These are phyloP conservation scores for Charaxes varanes DNA, from an alignment of 1,140 invertebrate species.

Conservation along the genomic window DNA sequence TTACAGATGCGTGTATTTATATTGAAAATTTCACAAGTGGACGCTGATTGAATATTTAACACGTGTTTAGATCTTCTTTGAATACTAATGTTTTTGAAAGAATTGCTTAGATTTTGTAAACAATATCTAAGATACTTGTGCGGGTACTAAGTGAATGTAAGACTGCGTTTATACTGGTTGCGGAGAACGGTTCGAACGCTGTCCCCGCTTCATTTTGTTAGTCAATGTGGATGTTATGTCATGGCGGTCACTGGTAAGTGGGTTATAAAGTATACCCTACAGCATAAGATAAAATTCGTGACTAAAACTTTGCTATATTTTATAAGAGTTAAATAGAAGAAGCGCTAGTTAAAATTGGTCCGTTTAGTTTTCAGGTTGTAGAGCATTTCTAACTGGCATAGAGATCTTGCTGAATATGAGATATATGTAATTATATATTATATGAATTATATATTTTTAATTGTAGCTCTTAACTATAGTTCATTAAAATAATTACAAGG, in stretches of 20 bases:
- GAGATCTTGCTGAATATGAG: too few species aligned
- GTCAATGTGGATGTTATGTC: constrained; percentile 26
- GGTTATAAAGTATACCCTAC: constrained; percentile 16
- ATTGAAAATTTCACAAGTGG: constrained; percentile 1
- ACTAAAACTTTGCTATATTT: too few species aligned
- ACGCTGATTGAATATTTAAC: constrained; percentile 1
- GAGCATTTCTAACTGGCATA: too few species aligned
- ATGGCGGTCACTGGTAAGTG: constrained; percentile 23
- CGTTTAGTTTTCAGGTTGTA: too few species aligned
- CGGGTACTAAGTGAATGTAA: constrained; percentile 9
- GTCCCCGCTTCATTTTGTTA: constrained; percentile 20
- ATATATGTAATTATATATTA: too few species aligned
- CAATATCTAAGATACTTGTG: neutral
- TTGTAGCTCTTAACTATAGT: too few species aligned
- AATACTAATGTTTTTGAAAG: constrained; percentile 1
- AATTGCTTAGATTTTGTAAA: too few species aligned
- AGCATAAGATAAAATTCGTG: neutral
- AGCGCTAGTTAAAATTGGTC: too few species aligned
- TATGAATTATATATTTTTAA: too few species aligned
- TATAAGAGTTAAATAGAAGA: too few species aligned
- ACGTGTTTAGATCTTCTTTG: neutral
- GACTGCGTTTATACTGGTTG: constrained; percentile 12
- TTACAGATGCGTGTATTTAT: constrained; percentile 3
- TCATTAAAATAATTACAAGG: too few species aligned
- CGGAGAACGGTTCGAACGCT: constrained; percentile 3